Base-by-base conservation (phyloP, 2,113 vertebrate species). In the Gymnocephalus cernua region DNA sequence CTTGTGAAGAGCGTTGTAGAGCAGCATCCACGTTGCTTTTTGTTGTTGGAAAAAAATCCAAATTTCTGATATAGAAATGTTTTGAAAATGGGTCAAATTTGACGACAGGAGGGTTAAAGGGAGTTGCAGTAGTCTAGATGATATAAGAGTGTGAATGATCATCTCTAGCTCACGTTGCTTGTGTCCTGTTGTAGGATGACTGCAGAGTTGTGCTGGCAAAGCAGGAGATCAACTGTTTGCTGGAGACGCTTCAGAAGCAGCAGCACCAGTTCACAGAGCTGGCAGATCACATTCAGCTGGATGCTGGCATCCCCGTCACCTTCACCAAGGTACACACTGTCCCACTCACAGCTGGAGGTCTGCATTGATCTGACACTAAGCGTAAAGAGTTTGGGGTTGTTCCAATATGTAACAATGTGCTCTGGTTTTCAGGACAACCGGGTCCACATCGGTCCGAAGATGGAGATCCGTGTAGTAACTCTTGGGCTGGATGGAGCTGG, bases 391-490 rank as follows among this genome's bases (percentile, higher is more conserved):
- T 35, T 32, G 1, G 48, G 18, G 47, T 45, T 38, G 14, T 7
- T 35, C 8, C n/a, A 32, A 3, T 44, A 19, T 57, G 47, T 45
- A 25, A 35, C 53, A 54, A 29, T 9, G 3, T 27, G 18, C 21
- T 70, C 0, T 25, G 1, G 38, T 59, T 88, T 32, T 61, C 74
- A 99, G 98, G 98, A 99, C 93, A 99, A 99, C 91, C 96, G 98
- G 77, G 98, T 99, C 74, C 98, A 99, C 92, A 99, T 99, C 78
- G 98, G 98, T 77, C 98, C 98, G 77, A 99, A 99, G 95, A 99
- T 99, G 98, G 98, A 99, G 95, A 99, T 99, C 89, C 96, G 98
- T 0, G 98, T 99, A 56, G 98, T 99, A 53, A 99, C 98, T 12
- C 93, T 99, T 48, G 98, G 98, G 53, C 95, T 99, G 59, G 98